Percentiles rank a stretch among this genome's conserved stretches.
These are phyloP conservation scores for Halichondria panicea DNA, from an alignment of 37 sponge, comb jelly and placozoan species.

Conservation along the genomic window DNA sequence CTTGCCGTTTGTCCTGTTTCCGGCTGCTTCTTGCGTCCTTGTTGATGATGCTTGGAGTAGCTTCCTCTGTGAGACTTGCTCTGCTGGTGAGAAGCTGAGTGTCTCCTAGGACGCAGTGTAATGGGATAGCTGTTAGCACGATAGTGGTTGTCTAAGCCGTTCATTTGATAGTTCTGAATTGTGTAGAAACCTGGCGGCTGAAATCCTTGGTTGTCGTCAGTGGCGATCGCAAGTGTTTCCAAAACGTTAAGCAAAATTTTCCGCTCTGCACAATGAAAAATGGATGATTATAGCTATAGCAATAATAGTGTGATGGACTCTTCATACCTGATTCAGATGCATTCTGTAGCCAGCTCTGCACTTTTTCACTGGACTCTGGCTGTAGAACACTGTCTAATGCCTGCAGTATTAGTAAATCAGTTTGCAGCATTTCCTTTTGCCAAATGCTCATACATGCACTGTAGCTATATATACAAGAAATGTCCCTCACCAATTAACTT, in stretches of 20 bases:
- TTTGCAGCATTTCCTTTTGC: too few species aligned
- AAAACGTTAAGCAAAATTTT: constrained; percentile 30
- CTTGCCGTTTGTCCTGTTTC: too few species aligned
- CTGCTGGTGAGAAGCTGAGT: too few species aligned
- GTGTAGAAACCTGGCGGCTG: neutral
- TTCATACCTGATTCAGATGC: constrained; percentile 26
- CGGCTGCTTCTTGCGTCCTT: too few species aligned
- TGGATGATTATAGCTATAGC: neutral
- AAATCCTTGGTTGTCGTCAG: neutral
- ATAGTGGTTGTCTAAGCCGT: neutral
- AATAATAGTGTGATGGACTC: neutral
- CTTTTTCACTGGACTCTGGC: constrained; percentile 17
- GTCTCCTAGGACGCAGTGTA: neutral
- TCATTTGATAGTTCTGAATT: neutral
- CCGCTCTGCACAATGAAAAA: constrained; percentile 8
- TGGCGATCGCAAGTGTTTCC: constrained; percentile 29
- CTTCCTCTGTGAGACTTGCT: too few species aligned
- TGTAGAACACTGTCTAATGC: constrained; percentile 28
- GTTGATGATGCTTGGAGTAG: too few species aligned
- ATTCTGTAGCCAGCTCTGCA: constrained; percentile 45
- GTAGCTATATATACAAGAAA: too few species aligned
- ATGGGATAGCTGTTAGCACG: constrained; percentile 8
- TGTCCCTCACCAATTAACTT: too few species aligned
- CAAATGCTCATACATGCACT: too few species aligned
- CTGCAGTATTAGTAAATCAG: neutral